A percentile compares a stretch with the other conserved stretches of the same genome.
phyloP scores from a whole-genome alignment of 2,888 invertebrate species.

The Macropis europaea region DNA sequence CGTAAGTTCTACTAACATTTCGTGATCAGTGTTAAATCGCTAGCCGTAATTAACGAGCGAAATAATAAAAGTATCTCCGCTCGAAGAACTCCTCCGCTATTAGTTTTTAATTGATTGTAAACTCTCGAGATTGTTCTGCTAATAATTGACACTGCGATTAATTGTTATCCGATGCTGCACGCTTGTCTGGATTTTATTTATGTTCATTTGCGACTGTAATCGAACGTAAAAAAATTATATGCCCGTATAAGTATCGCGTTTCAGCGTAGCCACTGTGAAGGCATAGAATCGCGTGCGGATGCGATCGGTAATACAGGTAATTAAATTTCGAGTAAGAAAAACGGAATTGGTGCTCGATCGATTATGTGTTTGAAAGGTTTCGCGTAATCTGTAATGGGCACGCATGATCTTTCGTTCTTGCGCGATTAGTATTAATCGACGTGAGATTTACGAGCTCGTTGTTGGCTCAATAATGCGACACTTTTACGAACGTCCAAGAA shows the following conservation, averaged over 20 bases:
- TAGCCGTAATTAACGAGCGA: no score
- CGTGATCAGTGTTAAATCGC: no score
- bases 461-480: no score
- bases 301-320: slow-evolving; percentile 12
- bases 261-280: background rate
- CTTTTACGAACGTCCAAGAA: no score
- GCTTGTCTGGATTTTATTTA: slow-evolving; percentile 26
- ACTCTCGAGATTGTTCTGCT: slow-evolving; percentile 20
- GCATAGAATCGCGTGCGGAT: slow-evolving; percentile 12
- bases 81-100: background rate
- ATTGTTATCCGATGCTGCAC: slow-evolving; percentile 29
- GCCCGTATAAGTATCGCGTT: background rate
- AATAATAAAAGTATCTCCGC: background rate
- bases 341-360: background rate
- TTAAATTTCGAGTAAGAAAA: slow-evolving; percentile 16
- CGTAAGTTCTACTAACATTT: no score
- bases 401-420: slow-evolving; percentile 31
- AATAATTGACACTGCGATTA: slow-evolving; percentile 34
- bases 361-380: background rate
- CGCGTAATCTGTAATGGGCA: slow-evolving; percentile 17
- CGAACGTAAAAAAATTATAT: slow-evolving; percentile 18
- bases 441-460: slow-evolving; percentile 26
- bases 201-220: slow-evolving; percentile 3
- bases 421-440: slow-evolving; percentile 6
- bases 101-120: slow-evolving; percentile 30